Evolutionary conservation across 2,797 vertebrate species (phyloP), one percentile per base, ranked within the genome.

Genomic region (Poeciliopsis gracilis): DNA sequence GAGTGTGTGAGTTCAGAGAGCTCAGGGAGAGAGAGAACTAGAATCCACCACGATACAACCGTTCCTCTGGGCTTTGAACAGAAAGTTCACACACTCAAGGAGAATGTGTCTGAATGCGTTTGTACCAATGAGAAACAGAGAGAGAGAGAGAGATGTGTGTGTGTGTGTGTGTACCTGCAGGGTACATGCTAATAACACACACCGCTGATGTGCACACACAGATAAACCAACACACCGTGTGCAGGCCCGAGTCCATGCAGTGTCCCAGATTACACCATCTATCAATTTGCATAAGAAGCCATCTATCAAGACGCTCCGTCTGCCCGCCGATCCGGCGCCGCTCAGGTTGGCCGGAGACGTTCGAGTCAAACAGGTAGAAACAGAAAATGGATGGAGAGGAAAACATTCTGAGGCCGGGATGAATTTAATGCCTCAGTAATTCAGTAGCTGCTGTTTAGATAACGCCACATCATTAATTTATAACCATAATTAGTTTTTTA

Each of bases 121-220:
- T 88, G 80, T 73, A 78, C 66, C 67, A 87, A 90, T 55, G 33
- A 69, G 71, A 53, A 55, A 57, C 9, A 43, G 67, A 55, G 38
- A 8, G 38, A 41, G 38, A 70, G 38, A 75, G 57, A 82, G 57
- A 67, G 20, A 30, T 80, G n/a, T n/a, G n/a, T n/a, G n/a, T n/a
- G 74, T 83, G 79, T 75, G 85, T 77, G 81, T 59, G 66, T 41
- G 25, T 75, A 89, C 85, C 88, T 90, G 89, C 89, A 87, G 86
- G 89, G 78, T 67, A 83, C 88, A 87, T 4, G 78, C 86, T 92
- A 87, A 91, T 89, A 90, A 85, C 89, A 92, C 87, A 87, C 84
- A 86, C 73, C 88, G 87, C 25, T 89, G 87, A 81, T 89, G 87
- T 85, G 63, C 84, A 86, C 70, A 73, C 82, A 18, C 71, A 83